phyloP scores from a whole-genome alignment of 1,140 invertebrate species.

The Hyphantria cunea region DNA sequence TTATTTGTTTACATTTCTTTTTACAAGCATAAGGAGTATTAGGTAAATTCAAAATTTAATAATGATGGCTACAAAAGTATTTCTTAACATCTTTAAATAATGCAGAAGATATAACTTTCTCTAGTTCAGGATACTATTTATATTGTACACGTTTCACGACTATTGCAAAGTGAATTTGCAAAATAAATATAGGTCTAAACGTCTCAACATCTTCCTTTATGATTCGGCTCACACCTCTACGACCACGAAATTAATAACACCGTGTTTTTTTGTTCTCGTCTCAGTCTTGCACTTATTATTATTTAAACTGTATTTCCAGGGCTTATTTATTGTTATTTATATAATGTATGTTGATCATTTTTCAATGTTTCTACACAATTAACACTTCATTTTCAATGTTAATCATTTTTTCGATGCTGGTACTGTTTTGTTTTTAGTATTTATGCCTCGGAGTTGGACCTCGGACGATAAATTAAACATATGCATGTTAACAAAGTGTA shows the following conservation, averaged over 20 bases:
- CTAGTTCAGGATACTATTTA: no score
- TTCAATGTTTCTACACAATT: slow-evolving; percentile 79
- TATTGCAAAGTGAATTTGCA: no score
- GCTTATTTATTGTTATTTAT: slow-evolving; percentile 81
- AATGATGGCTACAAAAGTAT: no score
- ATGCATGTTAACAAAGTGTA: slow-evolving; percentile 36
- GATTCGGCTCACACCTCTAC: slow-evolving; percentile 73
- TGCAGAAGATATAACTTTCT: no score
- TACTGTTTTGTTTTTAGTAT: slow-evolving; percentile 35
- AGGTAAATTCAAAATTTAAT: no score
- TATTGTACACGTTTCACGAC: no score
- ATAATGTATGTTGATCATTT: slow-evolving; percentile 81
- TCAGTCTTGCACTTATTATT: slow-evolving; percentile 78
- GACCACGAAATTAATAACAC: slow-evolving; percentile 78
- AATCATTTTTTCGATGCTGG: slow-evolving; percentile 57
- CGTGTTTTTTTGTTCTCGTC: slow-evolving; percentile 78
- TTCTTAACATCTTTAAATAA: no score
- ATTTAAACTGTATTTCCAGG: slow-evolving; percentile 79
- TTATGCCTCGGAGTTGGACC: slow-evolving; percentile 28
- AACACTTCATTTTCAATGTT: slow-evolving; percentile 78
- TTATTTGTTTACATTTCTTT: no score
- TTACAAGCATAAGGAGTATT: no score
- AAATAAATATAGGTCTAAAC: slow-evolving; percentile 14
- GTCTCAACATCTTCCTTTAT: slow-evolving; percentile 48
- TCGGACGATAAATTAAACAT: slow-evolving; percentile 44